phyloP scores from a whole-genome alignment of 1,140 invertebrate genomes.

The Drosophila pseudoobscura region DNA sequence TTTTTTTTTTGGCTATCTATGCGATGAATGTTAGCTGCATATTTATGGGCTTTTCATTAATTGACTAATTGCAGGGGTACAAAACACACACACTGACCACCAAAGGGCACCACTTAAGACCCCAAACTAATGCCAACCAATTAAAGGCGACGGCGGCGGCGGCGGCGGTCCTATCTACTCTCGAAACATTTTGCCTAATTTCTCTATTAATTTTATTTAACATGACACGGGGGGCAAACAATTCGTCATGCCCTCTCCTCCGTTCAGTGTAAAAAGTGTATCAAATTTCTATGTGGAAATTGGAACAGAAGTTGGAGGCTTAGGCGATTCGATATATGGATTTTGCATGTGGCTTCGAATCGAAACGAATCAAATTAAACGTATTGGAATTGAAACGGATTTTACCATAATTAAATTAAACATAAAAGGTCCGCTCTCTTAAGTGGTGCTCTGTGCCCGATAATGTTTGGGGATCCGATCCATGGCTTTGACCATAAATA shows the following conservation, averaged over 20 bases:
- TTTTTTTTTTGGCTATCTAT: constrained; percentile 37
- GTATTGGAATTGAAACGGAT: constrained; percentile 57
- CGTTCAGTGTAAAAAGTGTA: constrained; percentile 41
- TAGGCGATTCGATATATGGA: constrained; percentile 69
- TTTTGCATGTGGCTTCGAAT: constrained; percentile 47
- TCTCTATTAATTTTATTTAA: constrained; percentile 80
- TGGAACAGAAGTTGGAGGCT: constrained; percentile 26
- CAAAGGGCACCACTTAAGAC: constrained; percentile 53
- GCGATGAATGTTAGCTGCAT: constrained; percentile 56
- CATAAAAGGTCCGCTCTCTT: constrained; percentile 52
- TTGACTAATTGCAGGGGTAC: constrained; percentile 69
- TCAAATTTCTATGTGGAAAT: constrained; percentile 58
- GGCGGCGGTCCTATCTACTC: background rate
- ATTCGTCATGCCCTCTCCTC: constrained; percentile 60
- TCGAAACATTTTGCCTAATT: constrained; percentile 61
- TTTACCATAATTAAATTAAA: constrained; percentile 79
- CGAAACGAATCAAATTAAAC: constrained; percentile 64
- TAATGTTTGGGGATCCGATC: constrained; percentile 21
- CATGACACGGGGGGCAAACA: constrained; percentile 43
- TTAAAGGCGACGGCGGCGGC: constrained; percentile 38
- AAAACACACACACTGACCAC: background rate
- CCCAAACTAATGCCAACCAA: constrained; percentile 66
- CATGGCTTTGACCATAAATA: constrained; percentile 70
- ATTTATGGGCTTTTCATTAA: constrained; percentile 77
- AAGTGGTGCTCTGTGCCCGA: constrained; percentile 64